Percentiles rank a stretch among this genome's conserved stretches.
Conservation (phyloP, 2,888 invertebrate genomes). For the Pycnomerus fuliginosus region DNA sequence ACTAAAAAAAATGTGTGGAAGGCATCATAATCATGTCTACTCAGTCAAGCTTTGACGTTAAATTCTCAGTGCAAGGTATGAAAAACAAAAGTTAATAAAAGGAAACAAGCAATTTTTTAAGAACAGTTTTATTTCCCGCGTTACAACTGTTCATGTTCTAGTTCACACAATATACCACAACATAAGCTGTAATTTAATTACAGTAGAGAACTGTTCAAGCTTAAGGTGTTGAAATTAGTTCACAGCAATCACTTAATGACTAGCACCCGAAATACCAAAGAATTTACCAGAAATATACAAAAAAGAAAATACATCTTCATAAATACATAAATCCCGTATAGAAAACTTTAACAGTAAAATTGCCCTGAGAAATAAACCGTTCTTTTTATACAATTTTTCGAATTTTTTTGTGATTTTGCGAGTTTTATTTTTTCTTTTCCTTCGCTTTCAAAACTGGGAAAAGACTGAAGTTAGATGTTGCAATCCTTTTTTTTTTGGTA, state of each 20-base stretch:
- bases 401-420: conserved; percentile 48
- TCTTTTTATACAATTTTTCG: conserved; percentile 46
- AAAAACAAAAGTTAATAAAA: background rate
- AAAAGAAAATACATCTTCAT: conserved; percentile 22
- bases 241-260: conserved; percentile 34
- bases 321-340: conserved; percentile 16
- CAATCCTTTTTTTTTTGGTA: conserved; percentile 49
- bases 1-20: no score
- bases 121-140: conserved; percentile 45
- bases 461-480: conserved; percentile 49
- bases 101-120: no score
- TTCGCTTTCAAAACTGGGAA: conserved; percentile 52
- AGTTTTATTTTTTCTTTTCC: conserved; percentile 37
- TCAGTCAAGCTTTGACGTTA: no score
- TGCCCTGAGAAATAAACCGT: conserved; percentile 43
- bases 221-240: conserved; percentile 23
- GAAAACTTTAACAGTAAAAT: conserved; percentile 20
- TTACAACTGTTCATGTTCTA: conserved; percentile 31
- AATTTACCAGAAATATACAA: conserved; percentile 28
- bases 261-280: conserved; percentile 35
- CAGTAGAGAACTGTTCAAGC: conserved; percentile 10
- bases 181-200: conserved; percentile 33
- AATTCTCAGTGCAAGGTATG: background rate
- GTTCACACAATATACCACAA: conserved; percentile 31
- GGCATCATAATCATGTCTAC: no score